Evolutionary conservation across 2,888 invertebrate genomes (phyloP), one percentile per base, ranked within the genome.

Genomic region (Cosmorhoe ocellata): DNA sequence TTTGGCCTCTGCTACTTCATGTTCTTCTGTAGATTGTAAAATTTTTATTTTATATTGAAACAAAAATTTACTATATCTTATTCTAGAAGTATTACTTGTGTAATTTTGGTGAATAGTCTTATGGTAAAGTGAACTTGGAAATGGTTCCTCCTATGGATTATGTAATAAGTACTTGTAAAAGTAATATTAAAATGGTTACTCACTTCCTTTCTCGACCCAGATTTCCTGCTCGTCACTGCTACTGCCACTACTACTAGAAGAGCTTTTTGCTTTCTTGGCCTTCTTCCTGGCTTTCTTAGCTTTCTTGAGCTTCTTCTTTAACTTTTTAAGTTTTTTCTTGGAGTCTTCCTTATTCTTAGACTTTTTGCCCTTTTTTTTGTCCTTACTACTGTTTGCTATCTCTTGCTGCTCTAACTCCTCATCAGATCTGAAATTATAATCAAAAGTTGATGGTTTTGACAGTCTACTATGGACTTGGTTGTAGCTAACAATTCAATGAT

Each of bases 181-280:
- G 18, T 18, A 18, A 18, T 18, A 18, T 4, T 18, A n/a, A n/a
- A n/a, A n/a, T 18, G 4, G 18, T 18, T 2, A 76, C 84, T 79
- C 66, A 90, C 81, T 83, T 64, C 91, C 91, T 83, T 94, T 94
- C 70, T 95, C 95, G 1, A 95, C 91, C 95, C 95, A 95, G 47
- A 92, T 79, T 51, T 94, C 94, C 52, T 91, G 91, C 53, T 91
- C 91, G 18, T 81, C 87, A 8, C 10, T 13, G 3, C 33, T 18
- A 7, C 82, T 81, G 0, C 81, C 75, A 43, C 78, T 75, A 7
- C 81, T 81, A 41, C 80, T 81, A 1, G 87, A 88, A 12, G 87
- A 88, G 33, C 69, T 73, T 44, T 79, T 74, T 3, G 79, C 67
- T 61, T 89, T 87, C 58, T 86, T 90, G 2, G 90, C 90, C 63